Evolutionary conservation across 1,140 invertebrate species (phyloP), one percentile per base, ranked within the genome.

Genomic region (Copidosoma floridanum): DNA sequence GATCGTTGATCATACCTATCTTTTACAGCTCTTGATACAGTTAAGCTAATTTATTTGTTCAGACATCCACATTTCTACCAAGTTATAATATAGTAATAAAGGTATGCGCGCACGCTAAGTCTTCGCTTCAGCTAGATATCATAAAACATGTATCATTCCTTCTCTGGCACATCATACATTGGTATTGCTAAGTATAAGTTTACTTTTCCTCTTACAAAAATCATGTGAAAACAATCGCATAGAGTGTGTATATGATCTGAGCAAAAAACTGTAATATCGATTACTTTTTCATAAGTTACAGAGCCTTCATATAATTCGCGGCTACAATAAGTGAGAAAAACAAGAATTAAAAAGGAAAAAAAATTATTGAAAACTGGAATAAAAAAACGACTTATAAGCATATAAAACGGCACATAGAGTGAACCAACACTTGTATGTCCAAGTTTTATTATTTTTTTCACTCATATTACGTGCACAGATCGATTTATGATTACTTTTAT

Each of bases 71-170:
- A 79, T 79, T 80, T 80, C 71, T 77, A 79, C 77, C 78, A 80
- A 80, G 77, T 78, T 79, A 75, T 79, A 78, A 77, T 77, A 78
- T 79, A 79, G 75, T 79, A 79, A 79, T 80, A 80, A 80, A 79
- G 75, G 76, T 79, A 80, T 80, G 77, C 76, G 73, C 40, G 57
- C 63, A 64, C 64, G 67, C 78, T 80, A 80, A 79, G 75, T 80
- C 75, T 79, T 76, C 77, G 76, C 75, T 79, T 79, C 74, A 77
- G 76, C 77, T 80, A 80, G 77, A 77, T 80, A 80, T 80, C 74
- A 75, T 79, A 79, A 79, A 80, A 80, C 75, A 78, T 77, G 75
- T 78, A 79, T 79, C 76, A 76, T 78, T 76, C 74, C 73, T 77
- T 76, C 67, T 78, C 76, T 75, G 75, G 78, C 77, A 80, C 77